Conservation (phyloP, 2,888 invertebrate species). For the Amphiduros pacificus region DNA sequence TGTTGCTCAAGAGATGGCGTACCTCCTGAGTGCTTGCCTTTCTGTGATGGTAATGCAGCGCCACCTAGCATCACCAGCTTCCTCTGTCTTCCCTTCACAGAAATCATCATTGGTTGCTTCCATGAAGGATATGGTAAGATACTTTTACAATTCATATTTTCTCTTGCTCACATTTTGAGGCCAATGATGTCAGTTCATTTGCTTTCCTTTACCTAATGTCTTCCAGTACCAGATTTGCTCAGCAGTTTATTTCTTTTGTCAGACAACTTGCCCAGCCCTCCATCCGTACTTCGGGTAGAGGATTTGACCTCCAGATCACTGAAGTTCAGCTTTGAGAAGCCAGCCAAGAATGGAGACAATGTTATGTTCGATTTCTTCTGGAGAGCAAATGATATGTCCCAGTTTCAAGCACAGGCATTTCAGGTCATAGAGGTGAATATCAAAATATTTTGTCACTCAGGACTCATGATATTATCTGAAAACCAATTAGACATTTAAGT, state of each 20-base stretch:
- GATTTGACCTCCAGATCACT: background rate
- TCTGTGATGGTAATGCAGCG: conserved; percentile 8
- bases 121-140: conserved; percentile 18
- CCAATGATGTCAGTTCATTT: background rate
- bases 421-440: too few species aligned
- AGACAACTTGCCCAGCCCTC: conserved; percentile 10
- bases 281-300: background rate
- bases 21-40: conserved; percentile 9
- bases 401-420: too few species aligned
- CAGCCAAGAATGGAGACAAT: conserved; percentile 1
- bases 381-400: too few species aligned
- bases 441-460: too few species aligned
- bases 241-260: background rate
- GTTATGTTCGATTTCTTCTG: background rate
- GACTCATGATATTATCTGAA: too few species aligned
- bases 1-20: conserved; percentile 11
- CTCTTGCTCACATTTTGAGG: background rate
- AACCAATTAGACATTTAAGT: too few species aligned
- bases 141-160: background rate
- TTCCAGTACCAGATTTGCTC: too few species aligned
- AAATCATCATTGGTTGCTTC: conserved; percentile 16
- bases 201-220: too few species aligned
- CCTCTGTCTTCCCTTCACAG: conserved; percentile 15
- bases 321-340: background rate
- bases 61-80: conserved; percentile 8